Evolutionary conservation across 2,888 invertebrate species (phyloP), one percentile per base, ranked within the genome.

Genomic region (Odontocerum albicorne): DNA sequence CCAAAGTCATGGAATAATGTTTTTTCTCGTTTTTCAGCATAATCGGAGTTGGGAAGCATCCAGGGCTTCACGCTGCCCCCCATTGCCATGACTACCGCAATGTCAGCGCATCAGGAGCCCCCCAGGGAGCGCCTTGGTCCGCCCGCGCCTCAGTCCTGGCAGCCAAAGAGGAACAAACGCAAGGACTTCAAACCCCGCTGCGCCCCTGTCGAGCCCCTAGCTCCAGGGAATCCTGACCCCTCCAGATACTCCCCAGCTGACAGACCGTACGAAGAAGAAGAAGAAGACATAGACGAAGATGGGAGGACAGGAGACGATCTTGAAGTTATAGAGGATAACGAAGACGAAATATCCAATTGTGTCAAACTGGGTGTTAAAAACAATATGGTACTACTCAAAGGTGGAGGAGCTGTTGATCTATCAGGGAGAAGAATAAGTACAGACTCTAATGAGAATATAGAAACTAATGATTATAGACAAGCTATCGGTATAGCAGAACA

Each of bases 121-220:
- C 73, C 78, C 67, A 79, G 78, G 65, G 78, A 79, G 69, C 71
- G 77, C 68, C 72, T 78, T 42, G 66, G 72, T 3, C 70, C 77
- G 50, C 72, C 80, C 59, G 66, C 72, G 3, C 69, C 77, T 50
- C 72, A 79, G 59, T 73, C 81, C 61, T 82, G 83, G 70, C 74
- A 75, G 56, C 72, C 79, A 39, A 84, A 85, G 70, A 79, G 86
- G 65, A 88, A 88, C 75, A 88, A 88, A 65, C 74, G 89, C 63
- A 89, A 89, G 71, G 88, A 89, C 70, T 87, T 89, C 72, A 85
- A 87, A 65, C 90, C 90, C 0, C 75, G 89, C 64, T 90, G 87
- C 70, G 77, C 78, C 55, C 86, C 88, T 4, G 51, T 35, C 7
- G 56, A 56, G 3, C 17, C 16, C 10, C 4, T 31, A 10, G 38